phyloP scores from a whole-genome alignment of 2,888 invertebrate species.

The Catocala sponsa region DNA sequence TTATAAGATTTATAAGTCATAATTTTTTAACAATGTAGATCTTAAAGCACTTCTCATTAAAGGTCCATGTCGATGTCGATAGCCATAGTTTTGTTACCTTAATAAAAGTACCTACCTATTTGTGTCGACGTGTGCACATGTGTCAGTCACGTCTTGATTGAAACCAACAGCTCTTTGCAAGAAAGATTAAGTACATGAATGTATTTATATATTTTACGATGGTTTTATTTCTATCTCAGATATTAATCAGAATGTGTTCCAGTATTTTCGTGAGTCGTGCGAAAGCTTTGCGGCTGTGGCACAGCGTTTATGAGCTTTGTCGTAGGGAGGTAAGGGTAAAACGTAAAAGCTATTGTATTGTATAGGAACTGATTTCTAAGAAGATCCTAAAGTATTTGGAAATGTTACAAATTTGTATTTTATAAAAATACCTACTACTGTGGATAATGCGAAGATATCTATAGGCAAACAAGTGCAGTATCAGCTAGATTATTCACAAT shows the following conservation, averaged over 20 bases:
- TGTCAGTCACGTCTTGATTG: conserved; percentile 11
- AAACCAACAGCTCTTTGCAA: conserved; percentile 16
- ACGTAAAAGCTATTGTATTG: conserved; percentile 76
- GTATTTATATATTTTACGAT: conserved; percentile 24
- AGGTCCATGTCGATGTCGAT: too few relatives aligned
- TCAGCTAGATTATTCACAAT: conserved; percentile 26
- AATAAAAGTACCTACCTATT: too few relatives aligned
- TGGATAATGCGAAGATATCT: conserved; percentile 52
- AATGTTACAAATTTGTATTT: conserved; percentile 88
- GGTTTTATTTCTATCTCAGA: conserved; percentile 74
- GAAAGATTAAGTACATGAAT: conserved; percentile 14
- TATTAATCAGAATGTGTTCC: conserved; percentile 73
- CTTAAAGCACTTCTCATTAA: too few relatives aligned
- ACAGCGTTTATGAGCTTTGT: conserved; percentile 84
- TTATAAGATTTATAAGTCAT: not conserved
- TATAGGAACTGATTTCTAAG: conserved; percentile 81
- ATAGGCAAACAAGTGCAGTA: conserved; percentile 28
- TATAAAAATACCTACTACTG: conserved; percentile 48
- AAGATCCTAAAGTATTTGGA: conserved; percentile 84
- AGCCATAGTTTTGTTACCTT: too few relatives aligned
- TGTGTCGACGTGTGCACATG: not conserved
- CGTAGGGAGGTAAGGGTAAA: conserved; percentile 84
- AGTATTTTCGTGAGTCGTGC: conserved; percentile 68
- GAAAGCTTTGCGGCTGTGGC: conserved; percentile 74
- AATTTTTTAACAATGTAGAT: conserved; percentile 3